These are phyloP conservation scores for Menura novaehollandiae DNA, from an alignment of 2,113 vertebrate genomes.

Conservation along the genomic window DNA sequence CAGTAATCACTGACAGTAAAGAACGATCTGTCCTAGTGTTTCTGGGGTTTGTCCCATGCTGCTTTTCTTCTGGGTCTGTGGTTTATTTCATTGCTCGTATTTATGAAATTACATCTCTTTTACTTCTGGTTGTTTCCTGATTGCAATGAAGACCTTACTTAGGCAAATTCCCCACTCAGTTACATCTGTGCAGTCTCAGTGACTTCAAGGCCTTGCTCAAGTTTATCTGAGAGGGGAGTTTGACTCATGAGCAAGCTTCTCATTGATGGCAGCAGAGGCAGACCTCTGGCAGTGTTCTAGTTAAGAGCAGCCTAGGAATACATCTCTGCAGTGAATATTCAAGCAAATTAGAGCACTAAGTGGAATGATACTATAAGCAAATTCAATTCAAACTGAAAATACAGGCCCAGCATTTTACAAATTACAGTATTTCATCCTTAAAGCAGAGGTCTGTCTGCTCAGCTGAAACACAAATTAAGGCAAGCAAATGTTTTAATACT, in stretches of 20 bases:
- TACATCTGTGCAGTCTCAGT: neutral
- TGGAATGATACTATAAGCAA: neutral
- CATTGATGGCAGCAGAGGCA: neutral
- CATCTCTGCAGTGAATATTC: slow-evolving; percentile 7
- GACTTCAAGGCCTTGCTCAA: neutral
- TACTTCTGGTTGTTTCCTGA: slow-evolving; percentile 11
- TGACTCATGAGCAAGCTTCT: neutral
- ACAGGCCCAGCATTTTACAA: neutral
- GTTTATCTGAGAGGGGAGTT: neutral
- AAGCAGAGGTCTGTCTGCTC: neutral
- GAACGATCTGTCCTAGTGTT: neutral
- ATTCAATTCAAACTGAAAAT: slow-evolving; percentile 18
- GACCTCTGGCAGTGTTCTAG: slow-evolving; percentile 50
- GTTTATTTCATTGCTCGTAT: neutral
- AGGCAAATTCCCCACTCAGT: neutral
- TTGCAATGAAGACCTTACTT: neutral
- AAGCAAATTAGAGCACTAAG: slow-evolving; percentile 28
- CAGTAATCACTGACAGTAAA: neutral
- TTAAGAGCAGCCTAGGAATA: slow-evolving; percentile 13
- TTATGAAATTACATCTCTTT: neutral
- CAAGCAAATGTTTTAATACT: neutral
- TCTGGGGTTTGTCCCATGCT: neutral
- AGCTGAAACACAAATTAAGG: neutral
- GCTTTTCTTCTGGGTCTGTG: neutral
- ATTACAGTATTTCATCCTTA: neutral